phyloP scores from a whole-genome alignment of 2,113 vertebrate species.

The Microtus pennsylvanicus region DNA sequence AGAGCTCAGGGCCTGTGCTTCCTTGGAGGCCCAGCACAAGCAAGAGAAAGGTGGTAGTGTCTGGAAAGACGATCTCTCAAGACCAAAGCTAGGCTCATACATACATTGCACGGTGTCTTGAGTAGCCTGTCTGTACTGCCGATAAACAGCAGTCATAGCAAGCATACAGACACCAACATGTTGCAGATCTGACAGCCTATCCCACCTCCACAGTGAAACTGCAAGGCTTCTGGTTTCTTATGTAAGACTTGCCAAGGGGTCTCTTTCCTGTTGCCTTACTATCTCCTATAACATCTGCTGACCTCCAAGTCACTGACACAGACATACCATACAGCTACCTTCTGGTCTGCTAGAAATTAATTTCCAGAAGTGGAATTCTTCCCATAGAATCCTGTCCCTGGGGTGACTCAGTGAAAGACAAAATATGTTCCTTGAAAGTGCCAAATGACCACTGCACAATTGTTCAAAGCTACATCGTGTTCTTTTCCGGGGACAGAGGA shows the following conservation, averaged over 20 bases:
- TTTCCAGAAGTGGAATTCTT: constrained; percentile 30
- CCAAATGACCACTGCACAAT: constrained; percentile 23
- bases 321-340: constrained; percentile 8
- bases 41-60: not conserved
- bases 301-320: not conserved
- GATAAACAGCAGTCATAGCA: not conserved
- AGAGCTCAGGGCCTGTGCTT: constrained; percentile 22
- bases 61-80: not conserved
- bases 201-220: not conserved
- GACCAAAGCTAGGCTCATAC: not conserved
- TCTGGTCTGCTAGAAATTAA: constrained; percentile 47
- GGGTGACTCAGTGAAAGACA: not conserved
- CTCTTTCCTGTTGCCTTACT: not conserved
- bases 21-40: not conserved
- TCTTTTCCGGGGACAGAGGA: not conserved
- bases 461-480: constrained; percentile 5
- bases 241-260: not conserved
- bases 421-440: constrained; percentile 41
- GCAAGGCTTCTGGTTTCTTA: not conserved
- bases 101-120: not conserved
- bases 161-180: not conserved
- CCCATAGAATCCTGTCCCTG: not conserved
- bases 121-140: not conserved
- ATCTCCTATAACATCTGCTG: not conserved
- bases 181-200: not conserved